phyloP scores from a whole-genome alignment of 2,113 vertebrate species.

The Mixornis gularis region DNA sequence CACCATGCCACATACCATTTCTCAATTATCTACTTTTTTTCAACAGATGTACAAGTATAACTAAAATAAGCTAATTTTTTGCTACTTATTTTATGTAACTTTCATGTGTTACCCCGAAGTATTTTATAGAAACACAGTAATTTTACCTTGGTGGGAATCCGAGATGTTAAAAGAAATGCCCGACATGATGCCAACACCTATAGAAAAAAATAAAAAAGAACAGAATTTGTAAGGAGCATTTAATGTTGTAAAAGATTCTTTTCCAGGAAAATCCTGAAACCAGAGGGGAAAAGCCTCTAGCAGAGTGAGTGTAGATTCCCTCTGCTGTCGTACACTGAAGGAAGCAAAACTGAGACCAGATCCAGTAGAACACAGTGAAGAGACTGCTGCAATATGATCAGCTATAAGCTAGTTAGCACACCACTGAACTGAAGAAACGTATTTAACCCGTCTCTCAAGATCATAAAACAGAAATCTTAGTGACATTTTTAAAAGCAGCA shows the following conservation, averaged over 20 bases:
- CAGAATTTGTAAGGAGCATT: not conserved
- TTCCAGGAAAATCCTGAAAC: not conserved
- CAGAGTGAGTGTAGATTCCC: not conserved
- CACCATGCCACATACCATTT: not conserved
- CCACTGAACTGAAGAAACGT: not conserved
- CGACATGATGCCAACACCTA: constrained; percentile 92
- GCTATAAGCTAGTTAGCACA: not conserved
- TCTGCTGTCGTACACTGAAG: not conserved
- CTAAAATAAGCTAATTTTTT: not conserved
- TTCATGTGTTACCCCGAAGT: not conserved
- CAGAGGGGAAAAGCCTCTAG: not conserved
- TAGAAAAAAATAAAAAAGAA: not conserved
- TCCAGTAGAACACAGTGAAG: not conserved
- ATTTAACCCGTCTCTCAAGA: not conserved
- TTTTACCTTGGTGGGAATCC: constrained; percentile 93
- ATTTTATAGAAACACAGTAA: not conserved
- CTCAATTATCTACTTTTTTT: not conserved
- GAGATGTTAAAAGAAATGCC: constrained; percentile 86
- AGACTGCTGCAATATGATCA: not conserved
- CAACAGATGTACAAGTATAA: not conserved
- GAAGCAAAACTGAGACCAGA: not conserved
- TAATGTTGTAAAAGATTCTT: not conserved
- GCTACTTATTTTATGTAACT: not conserved
- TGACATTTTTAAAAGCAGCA: not conserved
- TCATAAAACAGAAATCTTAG: not conserved